phyloP scores from a whole-genome alignment of 2,888 invertebrate genomes.

The Trichopria drosophilae region DNA sequence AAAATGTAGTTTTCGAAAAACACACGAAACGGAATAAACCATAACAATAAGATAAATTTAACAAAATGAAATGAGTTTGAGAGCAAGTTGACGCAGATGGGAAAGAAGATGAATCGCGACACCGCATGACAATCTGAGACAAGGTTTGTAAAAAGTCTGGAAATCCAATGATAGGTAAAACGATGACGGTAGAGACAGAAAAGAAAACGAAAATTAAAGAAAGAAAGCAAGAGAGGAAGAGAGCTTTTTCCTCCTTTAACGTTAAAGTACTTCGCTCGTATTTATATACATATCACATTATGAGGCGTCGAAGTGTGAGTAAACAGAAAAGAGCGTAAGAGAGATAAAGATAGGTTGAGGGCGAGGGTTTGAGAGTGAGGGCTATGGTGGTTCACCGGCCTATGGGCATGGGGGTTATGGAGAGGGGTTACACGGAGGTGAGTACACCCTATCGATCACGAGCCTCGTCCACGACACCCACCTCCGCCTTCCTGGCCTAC shows the following conservation, averaged over 20 bases:
- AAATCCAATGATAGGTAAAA: no score
- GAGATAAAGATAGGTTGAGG: not conserved
- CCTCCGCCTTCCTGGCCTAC: constrained; percentile 31
- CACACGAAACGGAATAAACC: no score
- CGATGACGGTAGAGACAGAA: no score
- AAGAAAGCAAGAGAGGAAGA: constrained; percentile 9
- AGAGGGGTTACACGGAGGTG: constrained; percentile 23
- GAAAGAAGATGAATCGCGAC: no score
- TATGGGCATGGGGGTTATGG: constrained; percentile 19
- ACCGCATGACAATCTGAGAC: no score
- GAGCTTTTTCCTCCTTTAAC: constrained; percentile 27
- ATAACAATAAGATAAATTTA: no score
- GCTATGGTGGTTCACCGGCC: constrained; percentile 21
- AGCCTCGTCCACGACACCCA: constrained; percentile 42
- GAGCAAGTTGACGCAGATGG: no score
- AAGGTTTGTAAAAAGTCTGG: no score
- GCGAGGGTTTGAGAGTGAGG: constrained; percentile 13
- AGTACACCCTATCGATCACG: constrained; percentile 48
- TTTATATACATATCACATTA: constrained; percentile 16
- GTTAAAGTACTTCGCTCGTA: constrained; percentile 16
- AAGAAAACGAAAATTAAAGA: no score
- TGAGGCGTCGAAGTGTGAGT: not conserved
- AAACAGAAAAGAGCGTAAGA: no score
- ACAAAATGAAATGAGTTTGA: no score
- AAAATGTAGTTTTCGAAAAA: no score